A percentile compares a stretch with the other conserved stretches of the same genome.
Conservation (phyloP, 2,113 vertebrate genomes). For the Callopanchax toddi region DNA sequence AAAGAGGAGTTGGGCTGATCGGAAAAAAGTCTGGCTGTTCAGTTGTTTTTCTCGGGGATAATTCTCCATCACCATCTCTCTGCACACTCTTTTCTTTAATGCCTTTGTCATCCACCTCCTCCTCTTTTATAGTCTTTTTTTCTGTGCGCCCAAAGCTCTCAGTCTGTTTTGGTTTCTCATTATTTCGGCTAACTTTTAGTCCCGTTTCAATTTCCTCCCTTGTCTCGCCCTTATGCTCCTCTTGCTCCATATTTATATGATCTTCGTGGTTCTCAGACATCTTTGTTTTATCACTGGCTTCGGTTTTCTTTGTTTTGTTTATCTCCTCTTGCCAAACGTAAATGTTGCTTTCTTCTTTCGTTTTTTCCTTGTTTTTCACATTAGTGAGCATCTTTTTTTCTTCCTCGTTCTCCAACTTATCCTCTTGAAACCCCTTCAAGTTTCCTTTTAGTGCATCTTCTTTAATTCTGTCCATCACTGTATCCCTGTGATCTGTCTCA, state of each 20-base stretch:
- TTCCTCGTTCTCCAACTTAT: conserved; percentile 23
- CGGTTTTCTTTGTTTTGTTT: conserved; percentile 41
- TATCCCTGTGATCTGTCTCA: conserved; percentile 44
- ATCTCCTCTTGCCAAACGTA: conserved; percentile 36
- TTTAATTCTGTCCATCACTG: conserved; percentile 30
- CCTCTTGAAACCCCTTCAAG: conserved; percentile 9
- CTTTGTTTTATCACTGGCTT: conserved; percentile 49
- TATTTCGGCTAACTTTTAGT: conserved; percentile 46
- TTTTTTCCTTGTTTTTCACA: conserved; percentile 35
- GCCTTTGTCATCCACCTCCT: conserved; percentile 20
- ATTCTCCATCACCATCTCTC: conserved; percentile 50
- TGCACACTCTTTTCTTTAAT: conserved; percentile 50
- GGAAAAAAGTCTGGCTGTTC: conserved; percentile 59
- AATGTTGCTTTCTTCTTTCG: conserved; percentile 28
- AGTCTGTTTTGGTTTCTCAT: conserved; percentile 54
- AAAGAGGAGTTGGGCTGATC: conserved; percentile 36
- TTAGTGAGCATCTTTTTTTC: conserved; percentile 14
- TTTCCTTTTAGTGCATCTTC: not conserved
- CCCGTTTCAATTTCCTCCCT: conserved; percentile 37
- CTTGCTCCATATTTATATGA: conserved; percentile 46
- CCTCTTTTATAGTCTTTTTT: conserved; percentile 44
- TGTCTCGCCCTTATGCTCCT: conserved; percentile 33
- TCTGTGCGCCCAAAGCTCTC: conserved; percentile 30
- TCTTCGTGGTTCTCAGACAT: conserved; percentile 33
- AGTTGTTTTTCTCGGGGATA: conserved; percentile 37